These are phyloP conservation scores for Acyrthosiphon pisum DNA, from an alignment of 1,140 invertebrate species.

Conservation along the genomic window DNA sequence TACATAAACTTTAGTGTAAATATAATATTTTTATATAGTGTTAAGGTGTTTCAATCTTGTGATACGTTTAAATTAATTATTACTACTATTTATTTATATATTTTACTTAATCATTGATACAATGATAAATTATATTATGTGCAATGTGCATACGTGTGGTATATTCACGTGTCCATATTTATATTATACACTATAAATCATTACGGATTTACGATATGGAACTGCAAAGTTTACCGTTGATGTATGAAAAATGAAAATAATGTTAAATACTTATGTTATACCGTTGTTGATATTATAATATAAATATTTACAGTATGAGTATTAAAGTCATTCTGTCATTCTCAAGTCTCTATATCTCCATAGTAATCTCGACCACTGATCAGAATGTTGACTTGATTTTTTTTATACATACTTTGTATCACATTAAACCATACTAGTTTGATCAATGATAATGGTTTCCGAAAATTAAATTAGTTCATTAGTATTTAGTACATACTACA, in stretches of 20 bases:
- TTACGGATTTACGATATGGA: neutral
- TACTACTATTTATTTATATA: conserved; percentile 10
- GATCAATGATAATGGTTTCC: too few relatives aligned
- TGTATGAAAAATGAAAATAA: conserved; percentile 11
- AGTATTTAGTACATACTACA: too few relatives aligned
- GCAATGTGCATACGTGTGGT: neutral
- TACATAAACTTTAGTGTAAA: conserved; percentile 33
- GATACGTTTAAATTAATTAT: conserved; percentile 27
- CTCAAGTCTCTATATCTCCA: too few relatives aligned
- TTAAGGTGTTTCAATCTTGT: neutral
- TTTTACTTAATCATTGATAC: neutral
- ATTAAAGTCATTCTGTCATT: too few relatives aligned
- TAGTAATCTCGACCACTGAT: too few relatives aligned
- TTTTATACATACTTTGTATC: too few relatives aligned
- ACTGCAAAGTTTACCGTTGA: neutral
- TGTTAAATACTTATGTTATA: neutral
- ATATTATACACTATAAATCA: neutral
- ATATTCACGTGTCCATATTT: neutral
- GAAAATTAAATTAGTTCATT: too few relatives aligned
- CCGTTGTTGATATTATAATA: neutral
- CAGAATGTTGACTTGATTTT: too few relatives aligned
- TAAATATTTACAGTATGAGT: neutral
- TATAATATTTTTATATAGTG: conserved; percentile 13
- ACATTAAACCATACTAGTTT: too few relatives aligned
- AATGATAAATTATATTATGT: neutral